Evolutionary conservation across 1,140 invertebrate species (phyloP), one percentile per base, ranked within the genome.

Genomic region (Aporrectodea caliginosa): DNA sequence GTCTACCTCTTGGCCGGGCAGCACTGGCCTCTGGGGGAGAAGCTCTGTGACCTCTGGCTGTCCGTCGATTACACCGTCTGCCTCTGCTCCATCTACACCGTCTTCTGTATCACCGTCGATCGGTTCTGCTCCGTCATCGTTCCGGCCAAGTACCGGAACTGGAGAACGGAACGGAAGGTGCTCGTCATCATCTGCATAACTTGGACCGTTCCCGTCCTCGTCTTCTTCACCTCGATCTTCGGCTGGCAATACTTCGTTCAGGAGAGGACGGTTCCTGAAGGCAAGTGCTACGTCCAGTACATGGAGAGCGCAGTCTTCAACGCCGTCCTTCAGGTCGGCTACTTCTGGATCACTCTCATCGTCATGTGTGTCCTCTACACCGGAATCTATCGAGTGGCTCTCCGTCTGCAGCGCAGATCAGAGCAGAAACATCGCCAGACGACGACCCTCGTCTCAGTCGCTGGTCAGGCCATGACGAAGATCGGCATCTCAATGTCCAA

Each of bases 31-130:
- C 91, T 99, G 73, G 97, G 98, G 27, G 93, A 95, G 16, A 91
- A 99, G 78, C 90, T 99, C 0, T 99, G 98, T 88, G 98, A 99
- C 89, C 90, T 99, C 35, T 99, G 98, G 98, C 91, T 99, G 0
- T 98, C 97, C 0, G 94, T 99, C 29, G 98, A 99, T 89, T 99
- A 99, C 89, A 99, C 97, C 2, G 97, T 99, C 0, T 99, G 98
- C 86, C 90, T 99, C 30, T 97, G 98, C 2, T 99, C 97, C 0
- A 98, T 99, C 87, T 99, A 99, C 88, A 99, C 98, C 0, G 98
- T 99, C 0, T 92, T 99, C 33, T 91, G 98, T 72, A 99, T 99
- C 82, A 99, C 98, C 16, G 95, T 99, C 75, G 98, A 99, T 89
- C 92, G 98, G 78, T 99, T 97, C 89, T 99, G 97, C 88, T 99